phyloP scores from a whole-genome alignment of 2,113 vertebrate genomes.

The Caranx melampygus region DNA sequence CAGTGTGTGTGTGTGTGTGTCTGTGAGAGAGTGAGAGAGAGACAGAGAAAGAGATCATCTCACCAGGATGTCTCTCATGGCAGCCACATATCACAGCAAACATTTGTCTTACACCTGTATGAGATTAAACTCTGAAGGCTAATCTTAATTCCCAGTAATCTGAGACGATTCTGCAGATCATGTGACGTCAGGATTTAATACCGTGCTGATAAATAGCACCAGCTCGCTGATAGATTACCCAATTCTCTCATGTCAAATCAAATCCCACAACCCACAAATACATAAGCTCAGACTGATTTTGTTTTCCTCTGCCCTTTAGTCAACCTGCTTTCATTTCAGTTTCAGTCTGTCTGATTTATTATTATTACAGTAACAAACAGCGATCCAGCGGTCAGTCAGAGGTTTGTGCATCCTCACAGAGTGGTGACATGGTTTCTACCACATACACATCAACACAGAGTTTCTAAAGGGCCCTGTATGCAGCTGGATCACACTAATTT shows the following conservation, averaged over 20 bases:
- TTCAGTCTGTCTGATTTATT: constrained; percentile 20
- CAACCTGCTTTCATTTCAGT: constrained; percentile 5
- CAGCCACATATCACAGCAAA: constrained; percentile 42
- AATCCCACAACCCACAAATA: constrained; percentile 51
- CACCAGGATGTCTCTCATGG: constrained; percentile 24
- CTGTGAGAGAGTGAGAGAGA: background rate
- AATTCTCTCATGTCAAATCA: constrained; percentile 56
- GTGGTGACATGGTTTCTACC: background rate
- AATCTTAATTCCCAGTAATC: constrained; percentile 74
- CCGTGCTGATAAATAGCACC: constrained; percentile 55
- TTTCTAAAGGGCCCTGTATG: background rate
- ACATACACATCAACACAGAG: background rate
- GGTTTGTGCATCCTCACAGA: too few relatives aligned
- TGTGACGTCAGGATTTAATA: constrained; percentile 66
- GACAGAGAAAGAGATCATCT: constrained; percentile 37
- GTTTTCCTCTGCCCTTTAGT: constrained; percentile 31
- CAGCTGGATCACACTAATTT: background rate
- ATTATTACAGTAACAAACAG: constrained; percentile 9
- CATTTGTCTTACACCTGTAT: constrained; percentile 66
- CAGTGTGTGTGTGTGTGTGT: constrained; percentile 7
- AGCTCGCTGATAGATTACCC: constrained; percentile 62
- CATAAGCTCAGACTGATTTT: constrained; percentile 32
- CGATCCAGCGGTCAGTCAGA: background rate
- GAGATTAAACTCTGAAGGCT: constrained; percentile 61
- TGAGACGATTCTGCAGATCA: constrained; percentile 58